Evolutionary conservation across 2,888 invertebrate species (phyloP), one percentile per base, ranked within the genome.

Genomic region (Xestia sexstrigata): DNA sequence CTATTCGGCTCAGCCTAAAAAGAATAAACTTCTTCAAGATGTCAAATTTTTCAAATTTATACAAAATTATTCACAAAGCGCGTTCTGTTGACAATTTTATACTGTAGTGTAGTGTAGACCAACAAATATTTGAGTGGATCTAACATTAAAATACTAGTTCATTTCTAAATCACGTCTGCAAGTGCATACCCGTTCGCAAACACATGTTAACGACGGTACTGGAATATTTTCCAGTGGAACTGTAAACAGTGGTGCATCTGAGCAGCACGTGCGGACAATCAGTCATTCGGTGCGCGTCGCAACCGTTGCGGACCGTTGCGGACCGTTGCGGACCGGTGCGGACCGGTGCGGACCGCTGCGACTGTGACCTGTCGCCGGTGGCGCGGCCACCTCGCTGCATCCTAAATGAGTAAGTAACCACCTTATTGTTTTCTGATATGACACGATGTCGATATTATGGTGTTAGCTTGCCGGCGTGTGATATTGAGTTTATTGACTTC

Each of bases 231-330:
- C 74, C 60, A 68, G 45, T 39, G 47, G 45, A 66, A 78, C 71
- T 72, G 88, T 81, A 82, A 80, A 82, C 74, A 82, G 52, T 78
- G 81, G 70, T 85, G 87, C 86, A 87, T 79, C 87, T 85, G 75
- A 85, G 79, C 72, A 81, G 84, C 93, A 93, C 93, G 93, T 90
- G 87, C 84, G 60, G 65, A 84, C 88, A 82, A 93, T 93, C 91
- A 89, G 92, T 93, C 93, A 93, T 92, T 90, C 92, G 79, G 82
- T 82, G 78, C 86, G 88, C 89, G 91, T 89, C 88, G 88, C 78
- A 70, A 71, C 62, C 65, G 73, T 47, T 42, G 83, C 83, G 72
- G 67, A 35, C 17, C 63, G 75, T 30, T 49, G 83, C 83, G 68
- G 65, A 72, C 35, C 49, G 49, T 13, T 67, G 49, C 23, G 70